Percentiles rank a stretch among this genome's conserved stretches.
Evolutionary conservation across 1,140 invertebrate species (phyloP).

Genomic region (Caligus rogercresseyi): DNA sequence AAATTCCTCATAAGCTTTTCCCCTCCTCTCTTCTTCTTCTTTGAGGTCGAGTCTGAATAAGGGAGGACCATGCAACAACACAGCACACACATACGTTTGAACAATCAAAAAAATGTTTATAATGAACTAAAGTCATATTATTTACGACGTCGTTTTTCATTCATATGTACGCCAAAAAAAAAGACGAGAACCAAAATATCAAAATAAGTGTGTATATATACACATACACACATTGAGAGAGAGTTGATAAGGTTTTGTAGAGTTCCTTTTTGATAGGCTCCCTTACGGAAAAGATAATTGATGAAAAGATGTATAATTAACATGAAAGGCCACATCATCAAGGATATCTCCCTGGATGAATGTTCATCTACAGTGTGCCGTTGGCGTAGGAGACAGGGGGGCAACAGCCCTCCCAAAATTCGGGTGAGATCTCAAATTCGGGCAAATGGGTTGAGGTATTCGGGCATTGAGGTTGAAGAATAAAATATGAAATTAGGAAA

Average conservation of each 20-base stretch:
- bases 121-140: background rate
- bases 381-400: no score
- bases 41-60: background rate
- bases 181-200: background rate
- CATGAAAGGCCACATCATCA: no score
- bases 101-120: background rate
- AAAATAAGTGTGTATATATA: background rate
- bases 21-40: background rate
- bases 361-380: no score
- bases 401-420: no score
- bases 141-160: background rate
- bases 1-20: no score
- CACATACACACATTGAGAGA: background rate
- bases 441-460: no score
- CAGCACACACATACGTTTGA: background rate
- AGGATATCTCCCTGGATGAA: no score
- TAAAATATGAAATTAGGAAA: no score
- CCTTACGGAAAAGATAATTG: no score
- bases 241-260: background rate
- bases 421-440: no score
- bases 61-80: background rate
- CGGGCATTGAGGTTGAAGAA: no score
- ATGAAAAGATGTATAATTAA: no score
- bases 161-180: background rate
- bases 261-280: background rate